phyloP scores from a whole-genome alignment of 2,797 vertebrate species.

The Malurus splendens region DNA sequence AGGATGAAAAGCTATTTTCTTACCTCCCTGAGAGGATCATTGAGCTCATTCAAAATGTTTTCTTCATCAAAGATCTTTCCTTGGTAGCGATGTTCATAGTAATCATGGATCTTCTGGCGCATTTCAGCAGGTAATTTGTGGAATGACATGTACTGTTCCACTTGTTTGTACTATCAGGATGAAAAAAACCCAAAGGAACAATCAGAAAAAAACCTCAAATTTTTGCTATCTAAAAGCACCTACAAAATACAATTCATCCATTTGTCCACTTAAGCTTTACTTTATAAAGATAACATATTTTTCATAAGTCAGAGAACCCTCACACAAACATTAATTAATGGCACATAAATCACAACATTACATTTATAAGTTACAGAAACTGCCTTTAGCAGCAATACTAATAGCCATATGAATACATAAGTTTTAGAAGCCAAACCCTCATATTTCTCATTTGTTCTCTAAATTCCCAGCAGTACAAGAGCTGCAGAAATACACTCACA shows the following conservation, averaged over 20 bases:
- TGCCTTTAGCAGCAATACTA: background rate
- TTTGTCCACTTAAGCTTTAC: background rate
- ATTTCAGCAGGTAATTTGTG: constrained; percentile 98
- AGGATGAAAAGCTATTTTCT: constrained; percentile 18
- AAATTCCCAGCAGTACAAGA: background rate
- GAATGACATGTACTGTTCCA: constrained; percentile 99
- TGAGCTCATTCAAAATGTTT: constrained; percentile 95
- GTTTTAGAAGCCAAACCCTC: background rate
- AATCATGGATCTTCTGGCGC: constrained; percentile 98
- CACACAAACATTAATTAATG: background rate
- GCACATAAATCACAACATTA: background rate
- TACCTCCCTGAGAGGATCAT: constrained; percentile 97
- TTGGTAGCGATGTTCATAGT: constrained; percentile 97
- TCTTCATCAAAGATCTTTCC: constrained; percentile 98
- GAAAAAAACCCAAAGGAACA: background rate
- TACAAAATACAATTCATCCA: background rate
- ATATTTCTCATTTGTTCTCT: background rate
- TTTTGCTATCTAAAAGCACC: background rate
- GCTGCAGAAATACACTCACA: background rate
- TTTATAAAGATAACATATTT: background rate
- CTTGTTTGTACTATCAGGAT: constrained; percentile 91
- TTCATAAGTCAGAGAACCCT: background rate
- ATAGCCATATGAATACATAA: background rate
- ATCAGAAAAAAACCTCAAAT: background rate
- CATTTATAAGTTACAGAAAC: background rate